A percentile compares a stretch with the other conserved stretches of the same genome.
Conservation (phyloP, 2,888 invertebrate genomes). For the Alcis repandata region DNA sequence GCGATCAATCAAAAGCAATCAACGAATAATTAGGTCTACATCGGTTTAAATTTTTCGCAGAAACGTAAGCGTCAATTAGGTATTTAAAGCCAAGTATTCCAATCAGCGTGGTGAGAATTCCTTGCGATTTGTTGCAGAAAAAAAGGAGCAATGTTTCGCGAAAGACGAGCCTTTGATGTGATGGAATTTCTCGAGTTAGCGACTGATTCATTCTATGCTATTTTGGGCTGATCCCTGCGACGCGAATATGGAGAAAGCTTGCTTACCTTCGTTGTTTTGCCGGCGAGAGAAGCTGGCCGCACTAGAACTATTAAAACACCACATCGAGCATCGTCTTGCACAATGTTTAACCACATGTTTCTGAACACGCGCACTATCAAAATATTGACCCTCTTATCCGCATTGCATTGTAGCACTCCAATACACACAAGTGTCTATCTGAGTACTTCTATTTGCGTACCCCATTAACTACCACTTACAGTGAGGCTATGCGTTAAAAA, state of each 20-base stretch:
- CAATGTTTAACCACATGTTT: constrained; percentile 85
- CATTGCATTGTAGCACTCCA: constrained; percentile 76
- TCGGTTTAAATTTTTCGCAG: constrained; percentile 6
- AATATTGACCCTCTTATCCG: constrained; percentile 84
- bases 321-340: constrained; percentile 66
- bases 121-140: constrained; percentile 44
- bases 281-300: constrained; percentile 62
- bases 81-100: constrained; percentile 45
- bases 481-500: constrained; percentile 71
- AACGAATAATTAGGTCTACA: constrained; percentile 39
- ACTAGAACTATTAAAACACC: constrained; percentile 65
- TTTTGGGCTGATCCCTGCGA: constrained; percentile 67
- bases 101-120: constrained; percentile 53
- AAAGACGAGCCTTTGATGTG: constrained; percentile 77
- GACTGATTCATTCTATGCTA: constrained; percentile 78
- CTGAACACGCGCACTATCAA: constrained; percentile 81
- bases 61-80: constrained; percentile 34
- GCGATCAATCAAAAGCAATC: constrained; percentile 44
- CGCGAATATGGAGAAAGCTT: constrained; percentile 67
- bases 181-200: constrained; percentile 76
- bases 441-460: constrained; percentile 73
- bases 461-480: constrained; percentile 80
- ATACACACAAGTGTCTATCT: constrained; percentile 69
- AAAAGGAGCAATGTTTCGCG: constrained; percentile 68
- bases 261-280: constrained; percentile 67